Percentiles rank a stretch among this genome's conserved stretches.
Evolutionary conservation across 1,140 invertebrate species (phyloP).

Genomic region (Lineus longissimus): DNA sequence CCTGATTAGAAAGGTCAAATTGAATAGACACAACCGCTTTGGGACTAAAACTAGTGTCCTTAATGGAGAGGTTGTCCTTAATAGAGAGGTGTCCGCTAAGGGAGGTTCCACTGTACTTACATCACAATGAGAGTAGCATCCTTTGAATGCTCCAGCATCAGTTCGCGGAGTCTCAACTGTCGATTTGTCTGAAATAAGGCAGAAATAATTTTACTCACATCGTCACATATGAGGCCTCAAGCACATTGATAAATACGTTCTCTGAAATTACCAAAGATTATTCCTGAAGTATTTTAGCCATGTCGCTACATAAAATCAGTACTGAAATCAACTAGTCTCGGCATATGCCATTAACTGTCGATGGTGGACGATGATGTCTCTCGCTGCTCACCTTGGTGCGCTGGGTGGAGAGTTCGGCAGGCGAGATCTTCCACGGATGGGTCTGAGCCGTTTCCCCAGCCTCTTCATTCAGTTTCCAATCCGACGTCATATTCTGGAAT

Average conservation of each 20-base stretch:
- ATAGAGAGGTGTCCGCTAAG: too few species aligned
- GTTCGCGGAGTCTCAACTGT: conserved; percentile 78
- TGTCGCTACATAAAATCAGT: too few species aligned
- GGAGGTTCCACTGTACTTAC: conserved; percentile 60
- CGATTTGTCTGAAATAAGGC: conserved; percentile 66
- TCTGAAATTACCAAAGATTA: too few species aligned
- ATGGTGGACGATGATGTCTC: neutral
- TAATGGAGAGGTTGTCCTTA: too few species aligned
- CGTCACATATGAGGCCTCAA: neutral
- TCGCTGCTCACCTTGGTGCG: conserved; percentile 63
- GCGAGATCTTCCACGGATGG: conserved; percentile 61
- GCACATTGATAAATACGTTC: too few species aligned
- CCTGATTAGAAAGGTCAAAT: too few species aligned
- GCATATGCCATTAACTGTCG: too few species aligned
- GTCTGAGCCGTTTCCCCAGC: conserved; percentile 42
- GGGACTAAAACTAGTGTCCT: too few species aligned
- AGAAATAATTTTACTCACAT: conserved; percentile 1
- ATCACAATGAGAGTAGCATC: conserved; percentile 82
- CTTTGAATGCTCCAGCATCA: conserved; percentile 76
- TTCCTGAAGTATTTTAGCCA: too few species aligned
- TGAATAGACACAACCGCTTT: too few species aligned
- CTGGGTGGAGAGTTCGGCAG: conserved; percentile 69
- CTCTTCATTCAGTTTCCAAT: conserved; percentile 44
- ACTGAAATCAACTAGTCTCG: too few species aligned
- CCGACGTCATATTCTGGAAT: conserved; percentile 60